Percentiles rank a stretch among this genome's conserved stretches.
Evolutionary conservation across 2,113 vertebrate genomes (phyloP).

Genomic region (Pagrus major): DNA sequence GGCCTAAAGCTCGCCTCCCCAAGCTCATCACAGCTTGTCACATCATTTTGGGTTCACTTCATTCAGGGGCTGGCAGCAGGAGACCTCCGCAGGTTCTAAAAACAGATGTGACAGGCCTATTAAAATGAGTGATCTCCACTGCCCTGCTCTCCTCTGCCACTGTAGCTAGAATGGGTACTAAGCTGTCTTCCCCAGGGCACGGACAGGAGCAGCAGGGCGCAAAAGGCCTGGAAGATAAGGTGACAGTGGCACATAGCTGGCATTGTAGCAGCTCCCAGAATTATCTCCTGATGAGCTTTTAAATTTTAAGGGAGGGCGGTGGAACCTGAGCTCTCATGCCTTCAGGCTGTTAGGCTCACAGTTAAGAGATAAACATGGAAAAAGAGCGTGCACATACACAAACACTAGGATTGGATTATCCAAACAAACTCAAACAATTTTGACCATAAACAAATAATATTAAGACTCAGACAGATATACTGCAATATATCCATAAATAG

Average conservation of each 20-base stretch:
- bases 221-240: constrained; percentile 76
- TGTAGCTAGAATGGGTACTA: constrained; percentile 83
- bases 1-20: constrained; percentile 48
- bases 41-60: constrained; percentile 81
- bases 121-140: constrained; percentile 82
- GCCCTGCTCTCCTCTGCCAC: constrained; percentile 64
- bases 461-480: not conserved
- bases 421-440: not conserved
- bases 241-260: constrained; percentile 82
- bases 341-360: constrained; percentile 40
- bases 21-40: constrained; percentile 78
- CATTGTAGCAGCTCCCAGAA: constrained; percentile 85
- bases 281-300: constrained; percentile 77
- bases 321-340: constrained; percentile 72
- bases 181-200: constrained; percentile 76
- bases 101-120: constrained; percentile 85
- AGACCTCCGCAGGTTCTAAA: constrained; percentile 80
- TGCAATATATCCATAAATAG: not conserved
- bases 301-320: constrained; percentile 61
- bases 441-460: not conserved
- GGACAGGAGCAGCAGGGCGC: constrained; percentile 56
- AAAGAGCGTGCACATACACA: constrained; percentile 7
- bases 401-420: not conserved
- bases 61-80: constrained; percentile 73
- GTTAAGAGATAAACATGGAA: constrained; percentile 43